Percentiles rank a stretch among this genome's conserved stretches.
Conservation (phyloP, 2,113 vertebrate genomes). For the Seriola quinqueradiata region DNA sequence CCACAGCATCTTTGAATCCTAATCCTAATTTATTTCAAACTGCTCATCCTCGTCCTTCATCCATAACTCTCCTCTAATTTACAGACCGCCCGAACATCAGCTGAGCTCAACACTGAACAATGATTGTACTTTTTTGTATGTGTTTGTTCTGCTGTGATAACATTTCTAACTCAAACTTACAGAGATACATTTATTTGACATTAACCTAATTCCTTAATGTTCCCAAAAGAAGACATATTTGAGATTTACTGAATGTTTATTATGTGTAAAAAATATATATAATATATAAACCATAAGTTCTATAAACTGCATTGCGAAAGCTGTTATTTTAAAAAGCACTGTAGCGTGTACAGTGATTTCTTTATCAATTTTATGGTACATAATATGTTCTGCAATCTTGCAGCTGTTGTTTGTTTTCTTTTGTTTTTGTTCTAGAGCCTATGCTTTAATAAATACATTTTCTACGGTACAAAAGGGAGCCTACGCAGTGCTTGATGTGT, state of each 20-base stretch:
- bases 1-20: constrained; percentile 38
- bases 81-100: constrained; percentile 5
- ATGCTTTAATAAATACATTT: constrained; percentile 87
- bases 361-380: constrained; percentile 85
- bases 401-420: constrained; percentile 69
- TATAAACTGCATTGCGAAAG: constrained; percentile 78
- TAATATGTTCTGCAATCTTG: constrained; percentile 84
- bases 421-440: constrained; percentile 74
- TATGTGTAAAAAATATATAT: constrained; percentile 50
- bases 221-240: constrained; percentile 32
- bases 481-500: constrained; percentile 69
- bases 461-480: constrained; percentile 71
- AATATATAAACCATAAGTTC: constrained; percentile 56
- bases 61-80: constrained; percentile 47
- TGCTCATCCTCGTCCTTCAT: constrained; percentile 38
- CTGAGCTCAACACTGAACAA: constrained; percentile 65
- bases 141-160: constrained; percentile 64
- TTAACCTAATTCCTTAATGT: constrained; percentile 47
- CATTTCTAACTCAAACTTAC: constrained; percentile 72
- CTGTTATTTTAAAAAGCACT: constrained; percentile 82
- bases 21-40: constrained; percentile 55
- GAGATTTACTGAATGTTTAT: constrained; percentile 66
- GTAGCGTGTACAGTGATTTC: constrained; percentile 80
- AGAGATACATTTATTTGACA: constrained; percentile 55
- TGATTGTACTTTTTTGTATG: constrained; percentile 78